Base-by-base conservation (phyloP, 1,140 invertebrate genomes). In the Dreissena polymorpha region DNA sequence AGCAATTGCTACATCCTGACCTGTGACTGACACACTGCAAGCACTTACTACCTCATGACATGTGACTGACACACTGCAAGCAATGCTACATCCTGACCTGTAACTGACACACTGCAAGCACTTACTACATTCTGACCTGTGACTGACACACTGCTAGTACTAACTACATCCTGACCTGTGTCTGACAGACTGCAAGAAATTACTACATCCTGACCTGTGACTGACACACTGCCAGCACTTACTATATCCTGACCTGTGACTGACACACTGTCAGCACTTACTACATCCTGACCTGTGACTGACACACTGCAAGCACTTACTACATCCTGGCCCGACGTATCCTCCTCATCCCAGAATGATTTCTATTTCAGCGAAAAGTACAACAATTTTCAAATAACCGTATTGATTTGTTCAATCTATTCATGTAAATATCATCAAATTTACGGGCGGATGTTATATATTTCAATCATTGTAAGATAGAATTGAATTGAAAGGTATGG, bases 291-390 rank as follows among this genome's bases (percentile, higher is more conserved):
- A 39, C 39, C 39, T 2, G 39, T 39, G 39, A 39, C 2, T 39
- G 39, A 39, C 39, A 39, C 39, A 39, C 39, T 39, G 39, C 39
- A 39, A 39, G 14, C 21, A 69, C 67, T 69, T 27, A 69, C 67
- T 27, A 69, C 67, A 69, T 69, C 16, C 67, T 69, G 67, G 8
- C 39, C 39, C 39, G 39, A 39, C 39, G 39, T 39, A 39, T 39
- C 78, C 7, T 80, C 78, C 0, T 80, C 78, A 14, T 80, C 78
- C 78, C 78, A 80, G 67, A 80, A 80, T 60, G 12, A 23, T 23
- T 29, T 27, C 67, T 51, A 21, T 73, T 73, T 39, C 8, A 39
- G 39, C 8, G 2, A 39, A 8, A 39, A 39, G 39, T 39, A 39
- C 39, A 39, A 39, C 39, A 39, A 39, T 39, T 39, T 39, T 39